A percentile compares a stretch with the other conserved stretches of the same genome.
phyloP scores from a whole-genome alignment of 2,888 invertebrate genomes.

The Mallateleia sp. region DNA sequence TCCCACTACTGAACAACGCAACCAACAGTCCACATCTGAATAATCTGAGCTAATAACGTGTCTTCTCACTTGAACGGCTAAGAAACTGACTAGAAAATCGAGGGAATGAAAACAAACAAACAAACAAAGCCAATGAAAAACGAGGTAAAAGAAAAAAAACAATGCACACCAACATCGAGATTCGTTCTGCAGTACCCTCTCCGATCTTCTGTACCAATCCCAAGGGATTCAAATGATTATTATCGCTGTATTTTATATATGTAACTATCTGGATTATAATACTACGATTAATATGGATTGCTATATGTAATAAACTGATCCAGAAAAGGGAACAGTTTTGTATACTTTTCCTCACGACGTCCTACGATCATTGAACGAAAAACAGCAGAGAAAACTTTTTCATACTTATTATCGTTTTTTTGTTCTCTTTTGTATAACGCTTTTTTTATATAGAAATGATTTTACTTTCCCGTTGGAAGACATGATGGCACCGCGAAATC shows the following conservation, averaged over 20 bases:
- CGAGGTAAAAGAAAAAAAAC: conserved; percentile 67
- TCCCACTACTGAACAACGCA: conserved; percentile 88
- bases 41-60: conserved; percentile 88
- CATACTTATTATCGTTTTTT: conserved; percentile 5
- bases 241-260: conserved; percentile 88
- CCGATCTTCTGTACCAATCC: conserved; percentile 63
- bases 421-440: conserved; percentile 21
- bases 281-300: conserved; percentile 84
- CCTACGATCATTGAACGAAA: conserved; percentile 16
- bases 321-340: conserved; percentile 79
- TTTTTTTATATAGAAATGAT: conserved; percentile 21
- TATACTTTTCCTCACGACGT: conserved; percentile 48
- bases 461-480: conserved; percentile 12
- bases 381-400: background rate
- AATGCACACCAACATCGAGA: conserved; percentile 77
- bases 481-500: conserved; percentile 4
- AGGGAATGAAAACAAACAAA: background rate
- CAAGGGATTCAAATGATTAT: conserved; percentile 83
- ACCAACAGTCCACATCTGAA: conserved; percentile 86
- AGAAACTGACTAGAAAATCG: conserved; percentile 39
- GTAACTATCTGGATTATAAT: conserved; percentile 85
- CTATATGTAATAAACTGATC: conserved; percentile 85
- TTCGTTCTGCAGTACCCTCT: conserved; percentile 68
- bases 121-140: conserved; percentile 40
- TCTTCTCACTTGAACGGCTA: conserved; percentile 71